phyloP scores from a whole-genome alignment of 2,797 vertebrate species.

The Basileuterus tristriatus region DNA sequence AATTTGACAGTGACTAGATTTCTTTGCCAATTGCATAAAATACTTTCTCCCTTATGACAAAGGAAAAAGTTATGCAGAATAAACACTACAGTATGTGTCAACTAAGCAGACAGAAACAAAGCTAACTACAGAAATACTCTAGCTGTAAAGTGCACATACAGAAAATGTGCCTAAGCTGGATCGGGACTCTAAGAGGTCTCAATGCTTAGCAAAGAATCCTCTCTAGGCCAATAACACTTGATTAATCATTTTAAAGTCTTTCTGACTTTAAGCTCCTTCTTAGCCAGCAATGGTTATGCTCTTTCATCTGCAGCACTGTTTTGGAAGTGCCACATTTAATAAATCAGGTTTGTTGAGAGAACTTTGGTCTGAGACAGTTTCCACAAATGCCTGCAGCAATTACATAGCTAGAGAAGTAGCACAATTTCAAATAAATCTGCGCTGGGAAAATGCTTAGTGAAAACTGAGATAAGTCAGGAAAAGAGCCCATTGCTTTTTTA shows the following conservation, averaged over 20 bases:
- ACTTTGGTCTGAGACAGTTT: conserved; percentile 38
- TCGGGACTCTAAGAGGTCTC: conserved; percentile 15
- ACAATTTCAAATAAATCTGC: neutral
- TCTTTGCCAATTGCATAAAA: neutral
- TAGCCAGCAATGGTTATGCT: conserved; percentile 43
- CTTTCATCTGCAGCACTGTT: conserved; percentile 39
- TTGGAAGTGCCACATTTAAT: conserved; percentile 49
- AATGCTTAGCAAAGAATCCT: conserved; percentile 46
- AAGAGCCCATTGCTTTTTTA: neutral
- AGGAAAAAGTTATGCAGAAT: neutral
- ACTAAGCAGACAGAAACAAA: neutral
- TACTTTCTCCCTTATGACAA: neutral
- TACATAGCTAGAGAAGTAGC: neutral
- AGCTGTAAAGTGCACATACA: neutral
- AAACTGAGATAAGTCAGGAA: conserved; percentile 19
- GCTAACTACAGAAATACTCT: neutral
- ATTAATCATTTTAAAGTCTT: conserved; percentile 64
- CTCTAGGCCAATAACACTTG: conserved; percentile 49
- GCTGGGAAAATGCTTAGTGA: conserved; percentile 9
- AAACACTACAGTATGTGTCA: neutral
- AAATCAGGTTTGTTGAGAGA: conserved; percentile 43
- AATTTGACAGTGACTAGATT: neutral
- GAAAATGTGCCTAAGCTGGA: conserved; percentile 27
- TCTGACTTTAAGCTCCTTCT: conserved; percentile 51
- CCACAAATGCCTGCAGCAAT: conserved; percentile 18